Base-by-base conservation (phyloP, 2,797 vertebrate genomes). In the Synanceia verrucosa region DNA sequence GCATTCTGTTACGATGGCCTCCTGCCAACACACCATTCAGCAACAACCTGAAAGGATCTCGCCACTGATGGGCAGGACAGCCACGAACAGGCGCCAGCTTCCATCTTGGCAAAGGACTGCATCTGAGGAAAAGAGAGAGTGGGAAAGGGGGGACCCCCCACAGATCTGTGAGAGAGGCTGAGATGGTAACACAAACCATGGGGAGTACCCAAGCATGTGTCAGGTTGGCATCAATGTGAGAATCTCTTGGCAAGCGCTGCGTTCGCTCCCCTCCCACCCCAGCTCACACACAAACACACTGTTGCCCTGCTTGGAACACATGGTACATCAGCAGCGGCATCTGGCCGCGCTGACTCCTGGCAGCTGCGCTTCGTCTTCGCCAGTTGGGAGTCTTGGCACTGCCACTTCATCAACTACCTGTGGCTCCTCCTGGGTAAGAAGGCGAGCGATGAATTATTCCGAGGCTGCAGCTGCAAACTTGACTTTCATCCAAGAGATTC, bases 321-420 rank as follows among this genome's bases (percentile, higher is more conserved):
- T 94, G 95, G 95, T 94, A 92, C 91, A 91, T 94, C 91, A 91
- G 92, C 93, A 85, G 89, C 93, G 93, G 91, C 96, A 95, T 95
- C 95, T 96, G 96, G 94, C 94, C 90, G 89, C 82, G 86, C 85
- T 93, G 94, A 95, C 93, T 95, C 92, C 87, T 92, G 90, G 93
- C 96, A 96, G 95, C 94, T 95, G 95, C 86, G 92, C 93, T 93
- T 94, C 92, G 86, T 93, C 92, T 94, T 94, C 88, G 87, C 95
- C 94, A 95, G 94, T 95, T 96, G 95, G 94, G 94, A 94, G 92
- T 91, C 92, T 95, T 95, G 95, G 94, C 94, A 94, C 92, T 87
- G 94, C 93, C 92, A 94, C 94, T 95, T 95, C 93, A 92, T 95
- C 94, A 95, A 94, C 94, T 95, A 95, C 95, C 95, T 95, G 95